Percentiles rank a stretch among this genome's conserved stretches.
Conservation (phyloP, 2,888 invertebrate species). For the Drosophila monieri region DNA sequence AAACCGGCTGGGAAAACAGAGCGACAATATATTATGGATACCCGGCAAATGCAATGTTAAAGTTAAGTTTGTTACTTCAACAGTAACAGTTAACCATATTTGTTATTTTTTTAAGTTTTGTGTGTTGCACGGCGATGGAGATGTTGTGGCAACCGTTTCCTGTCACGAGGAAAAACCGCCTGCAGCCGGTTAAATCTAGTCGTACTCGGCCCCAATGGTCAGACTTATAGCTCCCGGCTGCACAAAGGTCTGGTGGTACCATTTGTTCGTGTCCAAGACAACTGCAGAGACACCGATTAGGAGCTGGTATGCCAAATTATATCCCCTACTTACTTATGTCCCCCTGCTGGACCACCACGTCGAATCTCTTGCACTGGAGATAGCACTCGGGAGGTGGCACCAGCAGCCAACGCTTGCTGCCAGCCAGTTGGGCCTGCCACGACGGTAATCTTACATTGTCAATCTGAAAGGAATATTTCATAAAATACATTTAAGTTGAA, state of each 20-base stretch:
- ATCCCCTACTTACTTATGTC: conserved; percentile 90
- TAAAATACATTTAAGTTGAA: too few species aligned
- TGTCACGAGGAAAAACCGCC: conserved; percentile 45
- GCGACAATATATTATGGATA: conserved; percentile 46
- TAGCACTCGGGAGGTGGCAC: conserved; percentile 97
- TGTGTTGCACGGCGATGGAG: conserved; percentile 33
- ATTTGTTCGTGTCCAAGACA: conserved; percentile 96
- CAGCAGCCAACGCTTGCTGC: conserved; percentile 94
- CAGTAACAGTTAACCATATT: conserved; percentile 45
- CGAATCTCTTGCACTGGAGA: conserved; percentile 87
- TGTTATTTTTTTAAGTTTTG: conserved; percentile 22
- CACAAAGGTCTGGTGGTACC: conserved; percentile 97
- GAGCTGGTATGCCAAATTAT: neutral
- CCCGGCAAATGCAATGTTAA: conserved; percentile 55
- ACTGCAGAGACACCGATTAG: conserved; percentile 86
- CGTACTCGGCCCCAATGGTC: conserved; percentile 98
- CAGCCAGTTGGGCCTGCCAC: conserved; percentile 98
- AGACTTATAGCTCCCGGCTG: conserved; percentile 95
- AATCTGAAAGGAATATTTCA: conserved; percentile 86
- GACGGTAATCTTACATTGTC: conserved; percentile 97
- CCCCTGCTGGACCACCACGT: conserved; percentile 90
- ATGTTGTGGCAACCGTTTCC: conserved; percentile 49
- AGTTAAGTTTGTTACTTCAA: conserved; percentile 60
- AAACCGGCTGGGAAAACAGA: conserved; percentile 55
- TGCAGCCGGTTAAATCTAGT: conserved; percentile 85